Conservation (phyloP, 2,113 vertebrate species). For the Meriones unguiculatus region DNA sequence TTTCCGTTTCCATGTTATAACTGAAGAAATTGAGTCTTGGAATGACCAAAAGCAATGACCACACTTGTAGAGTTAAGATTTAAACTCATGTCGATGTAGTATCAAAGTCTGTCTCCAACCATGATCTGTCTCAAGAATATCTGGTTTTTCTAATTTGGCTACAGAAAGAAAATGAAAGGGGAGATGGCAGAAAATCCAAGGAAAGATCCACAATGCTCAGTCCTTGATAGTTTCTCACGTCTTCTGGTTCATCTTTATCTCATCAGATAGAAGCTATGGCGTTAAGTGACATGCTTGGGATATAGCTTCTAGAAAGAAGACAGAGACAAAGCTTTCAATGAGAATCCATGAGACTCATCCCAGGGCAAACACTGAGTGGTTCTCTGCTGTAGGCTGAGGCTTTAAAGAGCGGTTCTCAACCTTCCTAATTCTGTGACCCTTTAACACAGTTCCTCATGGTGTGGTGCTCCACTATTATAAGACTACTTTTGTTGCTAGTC, state of each 20-base stretch:
- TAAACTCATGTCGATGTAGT: background rate
- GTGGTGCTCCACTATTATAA: background rate
- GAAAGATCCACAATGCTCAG: background rate
- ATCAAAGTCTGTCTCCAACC: constrained; percentile 4
- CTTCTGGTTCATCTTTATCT: background rate
- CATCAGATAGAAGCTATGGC: background rate
- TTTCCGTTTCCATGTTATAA: background rate
- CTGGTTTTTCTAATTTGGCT: background rate
- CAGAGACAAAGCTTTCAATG: background rate
- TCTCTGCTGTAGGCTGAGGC: background rate
- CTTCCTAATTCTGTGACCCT: background rate
- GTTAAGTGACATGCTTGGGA: background rate
- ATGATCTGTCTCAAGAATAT: background rate
- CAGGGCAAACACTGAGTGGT: background rate
- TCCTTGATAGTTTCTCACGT: background rate
- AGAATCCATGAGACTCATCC: background rate
- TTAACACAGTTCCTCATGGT: background rate
- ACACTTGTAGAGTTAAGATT: background rate
- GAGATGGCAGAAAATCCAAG: background rate
- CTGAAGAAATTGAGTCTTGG: background rate
- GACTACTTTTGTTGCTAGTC: background rate
- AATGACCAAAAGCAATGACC: background rate
- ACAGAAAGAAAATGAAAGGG: background rate
- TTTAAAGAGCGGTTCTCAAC: background rate
- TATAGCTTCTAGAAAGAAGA: background rate